Evolutionary conservation across 2,888 invertebrate genomes (phyloP).

Genomic region (Sicus ferrugineus): DNA sequence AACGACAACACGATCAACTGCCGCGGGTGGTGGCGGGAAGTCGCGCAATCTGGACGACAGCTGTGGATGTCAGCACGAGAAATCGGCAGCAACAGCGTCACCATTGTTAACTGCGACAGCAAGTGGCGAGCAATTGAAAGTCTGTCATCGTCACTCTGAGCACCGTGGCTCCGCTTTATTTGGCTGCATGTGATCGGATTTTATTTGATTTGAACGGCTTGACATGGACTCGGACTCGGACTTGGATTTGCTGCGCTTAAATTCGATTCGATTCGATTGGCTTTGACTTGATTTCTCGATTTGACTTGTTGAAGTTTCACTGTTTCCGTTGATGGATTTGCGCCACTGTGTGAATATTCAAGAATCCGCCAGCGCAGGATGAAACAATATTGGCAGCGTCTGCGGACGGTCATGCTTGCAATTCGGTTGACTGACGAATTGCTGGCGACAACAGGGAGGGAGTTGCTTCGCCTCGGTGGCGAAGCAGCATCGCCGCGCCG

Average conservation of each 20-base stretch:
- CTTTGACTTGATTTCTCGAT: background rate
- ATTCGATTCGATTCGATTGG: too few relatives aligned
- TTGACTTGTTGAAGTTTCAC: background rate
- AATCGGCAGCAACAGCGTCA: background rate
- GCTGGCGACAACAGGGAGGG: constrained; percentile 1
- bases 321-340: background rate
- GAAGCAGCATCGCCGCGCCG: too few relatives aligned
- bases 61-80: background rate
- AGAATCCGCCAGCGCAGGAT: constrained; percentile 14
- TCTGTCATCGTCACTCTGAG: constrained; percentile 18
- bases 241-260: too few relatives aligned
- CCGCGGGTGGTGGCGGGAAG: background rate
- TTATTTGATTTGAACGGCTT: background rate
- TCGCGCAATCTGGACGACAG: background rate
- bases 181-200: too few relatives aligned
- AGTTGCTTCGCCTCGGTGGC: too few relatives aligned
- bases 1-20: background rate
- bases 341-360: constrained; percentile 3
- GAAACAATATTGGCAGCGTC: constrained; percentile 15
- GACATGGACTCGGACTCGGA: too few relatives aligned
- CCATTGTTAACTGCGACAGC: background rate
- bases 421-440: constrained; percentile 5
- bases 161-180: constrained; percentile 7
- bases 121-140: constrained; percentile 18
- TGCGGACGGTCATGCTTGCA: background rate